phyloP scores from a whole-genome alignment of 1,140 invertebrate genomes.

The Cotesia typhae region DNA sequence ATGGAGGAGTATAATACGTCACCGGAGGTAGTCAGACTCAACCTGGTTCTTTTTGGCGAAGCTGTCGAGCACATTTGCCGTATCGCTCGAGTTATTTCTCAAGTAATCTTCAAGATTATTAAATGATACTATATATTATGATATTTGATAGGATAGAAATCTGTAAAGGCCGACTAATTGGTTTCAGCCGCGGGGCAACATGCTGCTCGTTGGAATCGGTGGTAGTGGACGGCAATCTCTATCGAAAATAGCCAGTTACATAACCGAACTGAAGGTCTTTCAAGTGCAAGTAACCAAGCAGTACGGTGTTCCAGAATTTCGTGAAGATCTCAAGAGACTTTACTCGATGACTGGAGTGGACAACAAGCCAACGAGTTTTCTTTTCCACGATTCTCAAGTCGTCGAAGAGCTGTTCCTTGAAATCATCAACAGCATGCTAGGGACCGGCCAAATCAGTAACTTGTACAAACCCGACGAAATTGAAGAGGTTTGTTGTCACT shows the following conservation, averaged over 20 bases:
- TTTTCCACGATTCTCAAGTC: constrained; percentile 86
- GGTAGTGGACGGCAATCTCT: constrained; percentile 87
- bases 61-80: constrained; percentile 85
- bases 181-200: constrained; percentile 75
- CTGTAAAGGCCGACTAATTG: too few species aligned
- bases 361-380: constrained; percentile 78
- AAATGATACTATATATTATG: neutral
- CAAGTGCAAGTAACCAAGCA: constrained; percentile 81
- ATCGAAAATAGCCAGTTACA: constrained; percentile 77
- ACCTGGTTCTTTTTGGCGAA: constrained; percentile 82
- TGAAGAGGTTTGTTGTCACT: constrained; percentile 70
- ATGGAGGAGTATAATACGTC: constrained; percentile 83
- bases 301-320: constrained; percentile 80
- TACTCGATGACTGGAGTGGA: constrained; percentile 79
- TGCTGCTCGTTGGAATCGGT: constrained; percentile 84
- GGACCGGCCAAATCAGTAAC: constrained; percentile 85
- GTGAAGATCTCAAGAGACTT: constrained; percentile 82
- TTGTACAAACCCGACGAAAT: constrained; percentile 85
- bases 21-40: constrained; percentile 78
- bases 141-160: too few species aligned
- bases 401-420: constrained; percentile 85
- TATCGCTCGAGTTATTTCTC: constrained; percentile 82
- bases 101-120: constrained; percentile 54
- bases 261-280: constrained; percentile 80
- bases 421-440: constrained; percentile 87